A percentile compares a stretch with the other conserved stretches of the same genome.
phyloP scores from a whole-genome alignment of 1,140 invertebrate genomes.

The Pogonomyrmex barbatus region DNA sequence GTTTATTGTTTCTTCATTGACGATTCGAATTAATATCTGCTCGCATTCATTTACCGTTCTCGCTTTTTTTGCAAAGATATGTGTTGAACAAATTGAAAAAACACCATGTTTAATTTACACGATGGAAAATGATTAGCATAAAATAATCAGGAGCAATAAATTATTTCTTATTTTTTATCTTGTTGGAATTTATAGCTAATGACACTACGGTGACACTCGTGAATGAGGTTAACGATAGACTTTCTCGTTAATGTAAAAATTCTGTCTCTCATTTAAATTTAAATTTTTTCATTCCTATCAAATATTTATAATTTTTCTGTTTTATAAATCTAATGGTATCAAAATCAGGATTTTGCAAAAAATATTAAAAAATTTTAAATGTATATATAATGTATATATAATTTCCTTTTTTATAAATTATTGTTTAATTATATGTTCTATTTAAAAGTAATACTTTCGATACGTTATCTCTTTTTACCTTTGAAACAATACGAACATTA shows the following conservation, averaged over 20 bases:
- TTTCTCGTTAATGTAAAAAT: slow-evolving; percentile 40
- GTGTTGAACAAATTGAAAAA: slow-evolving; percentile 12
- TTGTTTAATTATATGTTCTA: not conserved
- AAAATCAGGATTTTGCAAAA: not conserved
- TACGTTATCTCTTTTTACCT: not conserved
- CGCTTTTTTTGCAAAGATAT: not conserved
- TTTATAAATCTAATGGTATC: not conserved
- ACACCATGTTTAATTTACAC: slow-evolving; percentile 11
- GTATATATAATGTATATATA: not conserved
- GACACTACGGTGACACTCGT: not conserved
- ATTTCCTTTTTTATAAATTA: not conserved
- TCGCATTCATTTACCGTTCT: not conserved
- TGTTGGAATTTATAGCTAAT: slow-evolving; percentile 46
- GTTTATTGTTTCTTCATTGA: slow-evolving; percentile 8
- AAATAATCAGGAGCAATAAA: slow-evolving; percentile 48
- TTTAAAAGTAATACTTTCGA: not conserved
- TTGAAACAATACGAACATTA: not conserved
- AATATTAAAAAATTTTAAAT: too few species aligned
- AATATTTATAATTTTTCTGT: not conserved
- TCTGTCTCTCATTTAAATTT: slow-evolving; percentile 15
- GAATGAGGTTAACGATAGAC: slow-evolving; percentile 43
- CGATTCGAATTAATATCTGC: slow-evolving; percentile 24
- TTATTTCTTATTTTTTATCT: slow-evolving; percentile 25
- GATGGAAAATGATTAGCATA: slow-evolving; percentile 18
- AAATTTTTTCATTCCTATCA: slow-evolving; percentile 9